A percentile compares a stretch with the other conserved stretches of the same genome.
Evolutionary conservation across 1,140 invertebrate species (phyloP).

Genomic region (Drosophila rhopaloa): DNA sequence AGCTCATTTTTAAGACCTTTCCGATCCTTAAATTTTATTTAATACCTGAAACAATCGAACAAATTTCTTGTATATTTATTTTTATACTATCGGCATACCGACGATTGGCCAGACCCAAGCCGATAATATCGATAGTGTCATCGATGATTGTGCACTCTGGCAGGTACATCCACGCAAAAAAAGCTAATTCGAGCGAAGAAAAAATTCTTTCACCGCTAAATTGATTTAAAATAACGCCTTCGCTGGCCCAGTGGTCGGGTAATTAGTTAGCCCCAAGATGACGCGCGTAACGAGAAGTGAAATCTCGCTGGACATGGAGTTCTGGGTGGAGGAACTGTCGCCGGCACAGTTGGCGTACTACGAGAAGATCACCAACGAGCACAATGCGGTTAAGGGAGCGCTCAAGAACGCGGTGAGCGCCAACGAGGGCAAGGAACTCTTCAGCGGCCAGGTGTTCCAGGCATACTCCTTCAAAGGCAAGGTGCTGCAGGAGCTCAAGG

Average conservation of each 20-base stretch:
- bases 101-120: neutral
- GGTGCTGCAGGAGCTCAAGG: constrained; percentile 78
- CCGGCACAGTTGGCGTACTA: constrained; percentile 86
- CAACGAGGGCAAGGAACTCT: constrained; percentile 87
- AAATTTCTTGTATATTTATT: neutral
- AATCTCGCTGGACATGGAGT: constrained; percentile 87
- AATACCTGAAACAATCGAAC: too few relatives aligned
- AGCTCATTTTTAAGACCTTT: too few relatives aligned
- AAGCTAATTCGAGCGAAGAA: constrained; percentile 34
- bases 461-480: constrained; percentile 85
- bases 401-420: constrained; percentile 86
- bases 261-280: constrained; percentile 37
- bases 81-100: neutral
- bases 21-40: too few relatives aligned
- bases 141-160: constrained; percentile 9
- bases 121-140: constrained; percentile 4
- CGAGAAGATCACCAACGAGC: constrained; percentile 86
- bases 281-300: constrained; percentile 80
- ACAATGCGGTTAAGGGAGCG: constrained; percentile 87
- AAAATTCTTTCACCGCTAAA: constrained; percentile 1
- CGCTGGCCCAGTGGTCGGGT: constrained; percentile 38
- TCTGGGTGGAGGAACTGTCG: constrained; percentile 88
- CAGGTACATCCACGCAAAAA: constrained; percentile 65
- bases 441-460: constrained; percentile 87
- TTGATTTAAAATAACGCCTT: constrained; percentile 9